These are phyloP conservation scores for Drosophila imparisetae DNA, from an alignment of 2,888 invertebrate genomes.

Conservation along the genomic window DNA sequence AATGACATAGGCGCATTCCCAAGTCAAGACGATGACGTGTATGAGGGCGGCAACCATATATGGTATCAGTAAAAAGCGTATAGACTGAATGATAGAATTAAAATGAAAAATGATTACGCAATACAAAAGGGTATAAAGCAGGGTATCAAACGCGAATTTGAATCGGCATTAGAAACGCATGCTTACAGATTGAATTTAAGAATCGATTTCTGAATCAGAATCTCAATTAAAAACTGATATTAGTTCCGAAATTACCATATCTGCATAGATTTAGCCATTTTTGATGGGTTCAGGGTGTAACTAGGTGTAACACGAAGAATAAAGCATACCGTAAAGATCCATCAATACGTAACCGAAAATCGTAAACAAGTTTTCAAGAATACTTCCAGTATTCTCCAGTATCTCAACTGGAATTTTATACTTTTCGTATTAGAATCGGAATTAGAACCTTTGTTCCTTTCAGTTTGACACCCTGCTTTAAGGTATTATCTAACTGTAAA, in stretches of 20 bases:
- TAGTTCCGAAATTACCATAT: too few species aligned
- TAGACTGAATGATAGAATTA: slow-evolving; percentile 13
- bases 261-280: too few species aligned
- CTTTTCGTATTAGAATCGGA: neutral
- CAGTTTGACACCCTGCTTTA: neutral
- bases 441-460: neutral
- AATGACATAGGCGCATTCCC: slow-evolving; percentile 40
- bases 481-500: neutral
- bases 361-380: neutral
- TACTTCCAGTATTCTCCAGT: neutral
- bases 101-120: neutral
- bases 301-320: too few species aligned
- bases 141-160: neutral
- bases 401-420: neutral
- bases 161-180: neutral
- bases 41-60: slow-evolving; percentile 50
- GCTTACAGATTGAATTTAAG: neutral
- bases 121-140: neutral
- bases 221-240: neutral
- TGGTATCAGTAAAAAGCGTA: slow-evolving; percentile 50
- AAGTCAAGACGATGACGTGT: slow-evolving; percentile 41
- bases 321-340: neutral
- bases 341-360: neutral
- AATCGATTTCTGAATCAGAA: neutral
- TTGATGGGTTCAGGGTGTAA: too few species aligned